phyloP scores from a whole-genome alignment of 2,888 invertebrate species.

The Muscina levida region DNA sequence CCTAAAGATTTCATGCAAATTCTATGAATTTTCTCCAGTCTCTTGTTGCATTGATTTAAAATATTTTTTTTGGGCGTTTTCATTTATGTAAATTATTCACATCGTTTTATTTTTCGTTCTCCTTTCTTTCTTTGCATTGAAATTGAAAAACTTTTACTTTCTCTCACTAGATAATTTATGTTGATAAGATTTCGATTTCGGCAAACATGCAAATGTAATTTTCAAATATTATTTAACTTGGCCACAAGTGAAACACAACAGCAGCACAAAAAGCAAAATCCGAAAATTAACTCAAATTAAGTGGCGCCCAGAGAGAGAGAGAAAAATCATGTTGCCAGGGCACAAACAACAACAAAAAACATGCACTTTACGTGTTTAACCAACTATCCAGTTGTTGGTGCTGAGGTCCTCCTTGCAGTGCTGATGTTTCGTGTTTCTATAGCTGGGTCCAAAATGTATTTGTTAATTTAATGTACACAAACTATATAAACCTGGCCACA shows the following conservation, averaged over 20 bases:
- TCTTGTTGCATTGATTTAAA: neutral
- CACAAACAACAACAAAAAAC: constrained; percentile 34
- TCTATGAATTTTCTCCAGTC: neutral
- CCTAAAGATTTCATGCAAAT: too few relatives aligned
- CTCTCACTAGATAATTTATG: constrained; percentile 14
- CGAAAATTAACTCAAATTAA: constrained; percentile 24
- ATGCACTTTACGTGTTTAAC: constrained; percentile 61
- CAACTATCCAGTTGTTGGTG: constrained; percentile 7
- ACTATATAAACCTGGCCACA: neutral
- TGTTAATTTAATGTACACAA: constrained; percentile 27
- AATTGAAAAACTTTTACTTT: constrained; percentile 30
- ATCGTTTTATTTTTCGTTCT: too few relatives aligned
- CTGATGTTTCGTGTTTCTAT: too few relatives aligned
- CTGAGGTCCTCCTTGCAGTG: neutral
- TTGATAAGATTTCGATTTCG: constrained; percentile 35
- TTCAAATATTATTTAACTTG: constrained; percentile 29
- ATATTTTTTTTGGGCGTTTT: constrained; percentile 27
- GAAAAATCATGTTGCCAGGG: too few relatives aligned
- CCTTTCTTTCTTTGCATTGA: neutral
- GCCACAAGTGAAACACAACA: constrained; percentile 7
- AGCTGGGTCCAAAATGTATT: neutral
- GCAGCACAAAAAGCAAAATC: constrained; percentile 16
- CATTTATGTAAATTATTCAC: constrained; percentile 25
- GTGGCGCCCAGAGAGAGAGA: neutral
- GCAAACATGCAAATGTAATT: constrained; percentile 36